Percentiles rank a stretch among this genome's conserved stretches.
These are phyloP conservation scores for Syngnathus floridae DNA, from an alignment of 2,113 vertebrate genomes.

Conservation along the genomic window DNA sequence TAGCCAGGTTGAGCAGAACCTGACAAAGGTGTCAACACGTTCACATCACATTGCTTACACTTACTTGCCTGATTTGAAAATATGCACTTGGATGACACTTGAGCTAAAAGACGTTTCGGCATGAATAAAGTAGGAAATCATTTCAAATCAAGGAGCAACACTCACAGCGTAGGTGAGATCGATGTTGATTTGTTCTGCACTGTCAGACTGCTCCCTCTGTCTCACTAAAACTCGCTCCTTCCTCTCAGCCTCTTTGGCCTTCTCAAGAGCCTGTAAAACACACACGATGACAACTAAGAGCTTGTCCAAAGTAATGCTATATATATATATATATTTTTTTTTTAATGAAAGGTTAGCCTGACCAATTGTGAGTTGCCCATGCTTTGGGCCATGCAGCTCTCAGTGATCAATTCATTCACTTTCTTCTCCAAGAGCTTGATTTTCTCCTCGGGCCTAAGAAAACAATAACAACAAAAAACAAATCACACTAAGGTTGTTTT, in stretches of 20 bases:
- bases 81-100: not conserved
- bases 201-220: constrained; percentile 81
- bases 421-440: constrained; percentile 92
- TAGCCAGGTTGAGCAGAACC: constrained; percentile 94
- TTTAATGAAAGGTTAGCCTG: constrained; percentile 26
- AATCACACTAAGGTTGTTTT: not conserved
- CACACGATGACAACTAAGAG: not conserved
- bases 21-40: constrained; percentile 32
- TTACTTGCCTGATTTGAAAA: not conserved
- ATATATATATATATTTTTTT: not conserved
- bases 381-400: constrained; percentile 90
- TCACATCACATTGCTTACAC: not conserved
- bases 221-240: constrained; percentile 85
- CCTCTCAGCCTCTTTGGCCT: constrained; percentile 92
- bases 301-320: not conserved
- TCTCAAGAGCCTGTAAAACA: constrained; percentile 80
- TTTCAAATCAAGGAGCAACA: constrained; percentile 19
- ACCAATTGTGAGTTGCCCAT: constrained; percentile 85
- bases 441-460: constrained; percentile 84
- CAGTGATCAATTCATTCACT: constrained; percentile 90
- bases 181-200: constrained; percentile 81
- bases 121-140: not conserved
- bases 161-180: constrained; percentile 94
- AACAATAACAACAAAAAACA: not conserved
- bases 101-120: not conserved